Conservation (phyloP, 1,140 invertebrate species). For the Solenopsis fugax region DNA sequence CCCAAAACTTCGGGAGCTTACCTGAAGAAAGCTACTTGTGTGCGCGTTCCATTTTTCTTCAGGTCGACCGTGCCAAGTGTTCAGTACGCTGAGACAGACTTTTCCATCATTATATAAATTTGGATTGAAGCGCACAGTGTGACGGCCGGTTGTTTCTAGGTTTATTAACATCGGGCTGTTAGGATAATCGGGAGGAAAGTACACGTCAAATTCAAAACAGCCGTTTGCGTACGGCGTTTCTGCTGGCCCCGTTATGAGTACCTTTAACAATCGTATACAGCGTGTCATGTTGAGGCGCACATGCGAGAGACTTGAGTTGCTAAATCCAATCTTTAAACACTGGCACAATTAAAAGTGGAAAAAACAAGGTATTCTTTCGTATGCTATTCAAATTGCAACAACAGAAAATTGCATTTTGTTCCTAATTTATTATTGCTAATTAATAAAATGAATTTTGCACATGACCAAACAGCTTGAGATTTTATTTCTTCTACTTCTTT, state of each 20-base stretch:
- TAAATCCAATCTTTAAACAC: slow-evolving; percentile 1
- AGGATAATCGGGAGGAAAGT: slow-evolving; percentile 96
- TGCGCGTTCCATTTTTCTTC: slow-evolving; percentile 99
- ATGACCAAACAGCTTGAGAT: background rate
- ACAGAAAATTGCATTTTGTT: background rate
- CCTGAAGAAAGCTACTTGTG: slow-evolving; percentile 98
- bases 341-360: background rate
- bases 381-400: background rate
- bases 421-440: background rate
- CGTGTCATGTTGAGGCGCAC: background rate
- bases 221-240: slow-evolving; percentile 96
- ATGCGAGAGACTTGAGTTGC: background rate
- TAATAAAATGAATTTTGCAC: slow-evolving; percentile 3
- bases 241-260: slow-evolving; percentile 96
- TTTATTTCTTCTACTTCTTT: background rate
- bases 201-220: slow-evolving; percentile 96
- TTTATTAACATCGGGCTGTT: slow-evolving; percentile 94
- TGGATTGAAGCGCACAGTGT: slow-evolving; percentile 98
- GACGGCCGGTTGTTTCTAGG: slow-evolving; percentile 97
- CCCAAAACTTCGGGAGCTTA: slow-evolving; percentile 75
- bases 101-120: slow-evolving; percentile 99
- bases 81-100: slow-evolving; percentile 97
- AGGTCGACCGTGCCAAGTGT: slow-evolving; percentile 99
- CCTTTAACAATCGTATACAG: slow-evolving; percentile 86
- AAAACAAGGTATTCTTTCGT: background rate